phyloP scores from a whole-genome alignment of 1,140 invertebrate species.

The Pseudomyrmex pallidus region DNA sequence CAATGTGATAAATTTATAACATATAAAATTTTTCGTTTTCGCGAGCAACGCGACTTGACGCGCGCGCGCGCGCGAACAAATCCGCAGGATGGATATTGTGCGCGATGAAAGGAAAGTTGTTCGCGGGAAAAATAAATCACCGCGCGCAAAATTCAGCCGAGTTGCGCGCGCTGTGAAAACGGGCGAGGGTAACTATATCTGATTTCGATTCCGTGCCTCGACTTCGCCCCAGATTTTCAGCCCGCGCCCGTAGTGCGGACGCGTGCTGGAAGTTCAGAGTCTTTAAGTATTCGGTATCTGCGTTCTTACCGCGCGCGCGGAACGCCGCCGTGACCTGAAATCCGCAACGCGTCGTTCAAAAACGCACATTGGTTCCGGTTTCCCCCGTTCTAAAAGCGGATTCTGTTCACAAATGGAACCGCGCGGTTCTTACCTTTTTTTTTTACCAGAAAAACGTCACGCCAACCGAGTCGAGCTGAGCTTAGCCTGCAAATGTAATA shows the following conservation, averaged over 20 bases:
- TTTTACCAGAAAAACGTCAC: slow-evolving; percentile 23
- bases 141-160: slow-evolving; percentile 13
- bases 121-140: slow-evolving; percentile 48
- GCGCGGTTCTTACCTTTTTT: not conserved
- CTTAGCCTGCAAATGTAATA: slow-evolving; percentile 2
- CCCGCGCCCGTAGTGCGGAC: not conserved
- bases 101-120: slow-evolving; percentile 8
- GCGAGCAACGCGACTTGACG: not conserved
- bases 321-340: slow-evolving; percentile 49
- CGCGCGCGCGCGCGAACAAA: slow-evolving; percentile 11
- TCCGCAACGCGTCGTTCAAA: not conserved
- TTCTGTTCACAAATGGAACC: slow-evolving; percentile 3
- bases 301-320: slow-evolving; percentile 13
- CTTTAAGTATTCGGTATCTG: slow-evolving; percentile 54
- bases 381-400: not conserved
- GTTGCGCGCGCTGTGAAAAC: not conserved
- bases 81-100: slow-evolving; percentile 11
- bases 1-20: slow-evolving; percentile 1
- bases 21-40: slow-evolving; percentile 1
- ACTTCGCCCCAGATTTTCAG: slow-evolving; percentile 25
- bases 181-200: slow-evolving; percentile 31
- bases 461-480: not conserved
- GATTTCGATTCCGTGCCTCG: slow-evolving; percentile 34
- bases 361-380: slow-evolving; percentile 13
- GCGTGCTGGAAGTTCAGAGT: slow-evolving; percentile 34